Evolutionary conservation across 2,888 invertebrate species (phyloP).

Genomic region (Scaptomyza caliginosa): DNA sequence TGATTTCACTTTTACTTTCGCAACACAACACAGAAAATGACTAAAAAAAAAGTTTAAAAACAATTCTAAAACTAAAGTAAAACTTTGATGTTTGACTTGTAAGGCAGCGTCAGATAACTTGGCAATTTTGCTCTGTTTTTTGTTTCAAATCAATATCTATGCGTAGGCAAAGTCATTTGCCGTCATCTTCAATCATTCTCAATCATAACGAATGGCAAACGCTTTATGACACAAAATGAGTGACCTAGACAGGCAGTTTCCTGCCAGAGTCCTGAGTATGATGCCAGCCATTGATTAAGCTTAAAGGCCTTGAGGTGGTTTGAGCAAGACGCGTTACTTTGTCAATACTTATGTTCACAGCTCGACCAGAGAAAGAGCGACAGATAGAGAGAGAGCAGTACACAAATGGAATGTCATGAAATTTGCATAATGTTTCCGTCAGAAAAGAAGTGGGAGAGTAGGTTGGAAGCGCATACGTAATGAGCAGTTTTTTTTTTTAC

Average conservation of each 20-base stretch:
- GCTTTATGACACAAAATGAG: slow-evolving; percentile 24
- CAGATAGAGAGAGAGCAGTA: background rate
- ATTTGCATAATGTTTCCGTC: slow-evolving; percentile 62
- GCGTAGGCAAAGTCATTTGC: slow-evolving; percentile 14
- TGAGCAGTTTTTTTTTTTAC: slow-evolving; percentile 25
- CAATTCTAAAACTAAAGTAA: background rate
- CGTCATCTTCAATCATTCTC: slow-evolving; percentile 59
- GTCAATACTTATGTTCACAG: slow-evolving; percentile 57
- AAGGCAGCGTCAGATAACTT: too few relatives aligned
- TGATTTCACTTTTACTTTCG: background rate
- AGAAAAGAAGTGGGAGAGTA: background rate
- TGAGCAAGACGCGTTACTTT: slow-evolving; percentile 28
- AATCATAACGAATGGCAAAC: slow-evolving; percentile 45
- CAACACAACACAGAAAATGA: background rate
- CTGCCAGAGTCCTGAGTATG: background rate
- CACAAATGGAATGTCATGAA: slow-evolving; percentile 41
- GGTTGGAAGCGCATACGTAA: slow-evolving; percentile 33
- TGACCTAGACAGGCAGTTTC: slow-evolving; percentile 11
- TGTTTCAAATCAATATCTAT: slow-evolving; percentile 7
- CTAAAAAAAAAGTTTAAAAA: background rate
- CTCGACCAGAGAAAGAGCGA: slow-evolving; percentile 1
- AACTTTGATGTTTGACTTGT: background rate
- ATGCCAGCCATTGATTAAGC: slow-evolving; percentile 18
- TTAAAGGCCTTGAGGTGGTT: background rate
- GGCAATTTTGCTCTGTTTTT: background rate